Base-by-base conservation (phyloP, 2,888 invertebrate genomes). In the Zeuzera pyrina region DNA sequence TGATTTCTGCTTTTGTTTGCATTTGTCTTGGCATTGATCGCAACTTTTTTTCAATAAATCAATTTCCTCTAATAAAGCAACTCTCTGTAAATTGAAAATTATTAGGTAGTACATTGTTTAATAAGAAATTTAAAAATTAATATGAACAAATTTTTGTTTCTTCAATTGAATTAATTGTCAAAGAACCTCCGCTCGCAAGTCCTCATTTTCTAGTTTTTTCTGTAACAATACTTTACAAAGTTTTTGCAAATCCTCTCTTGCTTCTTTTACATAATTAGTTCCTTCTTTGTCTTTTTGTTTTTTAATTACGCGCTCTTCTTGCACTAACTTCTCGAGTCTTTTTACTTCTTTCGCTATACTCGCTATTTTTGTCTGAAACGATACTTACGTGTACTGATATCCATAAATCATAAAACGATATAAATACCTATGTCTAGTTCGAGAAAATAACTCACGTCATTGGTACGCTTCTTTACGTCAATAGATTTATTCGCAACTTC, bases 171-270 rank as follows among this genome's bases (percentile, higher is more conserved):
- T 2, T 4, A 21, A 21, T 10, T 21, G 21, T 10, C 3, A n/a
- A 3, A 8, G 33, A 30, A 71, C 81, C 70, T 78, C 74, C 15
- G 71, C 63, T 34, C 34, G 44, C 19, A 74, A 39, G 39, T 78
- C 69, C 49, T 77, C 77, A 24, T 70, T 70, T 43, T 77, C 68
- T 7, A 83, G 47, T 52, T 61, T 76, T 45, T 71, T 78, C 39
- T 68, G 56, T 8, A 81, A 33, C 11, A 79, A 41, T 10, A 57
- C 37, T 38, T 57, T 68, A 34, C 63, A 70, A n/a, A 74, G 53
- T 38, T 67, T 69, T 28, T 70, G 62, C 19, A 81, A 43, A 15
- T 78, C 74, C 1, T 61, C 60, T 38, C 81, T 65, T 2, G 71
- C 70, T 27, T 72, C 71, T 41, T 63, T 69, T 1, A 81, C 48